Base-by-base conservation (phyloP, 2,113 vertebrate species). In the Emydura subglobosa region DNA sequence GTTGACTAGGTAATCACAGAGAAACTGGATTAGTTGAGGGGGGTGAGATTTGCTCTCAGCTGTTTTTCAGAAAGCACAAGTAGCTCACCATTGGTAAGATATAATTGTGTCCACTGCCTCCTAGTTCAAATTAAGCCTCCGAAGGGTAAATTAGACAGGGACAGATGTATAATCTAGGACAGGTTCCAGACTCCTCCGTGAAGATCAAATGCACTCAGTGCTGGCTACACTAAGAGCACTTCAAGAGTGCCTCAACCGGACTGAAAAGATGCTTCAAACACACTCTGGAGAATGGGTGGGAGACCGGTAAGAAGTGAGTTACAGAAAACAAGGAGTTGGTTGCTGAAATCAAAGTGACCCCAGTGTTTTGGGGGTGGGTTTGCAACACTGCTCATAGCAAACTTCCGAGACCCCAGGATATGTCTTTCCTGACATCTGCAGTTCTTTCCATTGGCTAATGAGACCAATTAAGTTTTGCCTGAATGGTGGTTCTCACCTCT, bases 61-160 rank as follows among this genome's bases (percentile, higher is more conserved):
- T 91, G 86, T 74, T 94, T 91, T 82, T 76, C 84, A 90, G 86
- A 92, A 91, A 7, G 42, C 82, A 79, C 83, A 95, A 95, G 31
- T 82, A 86, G 87, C 42, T 93, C 61, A 76, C 42, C 76, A 47
- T 68, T 54, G 25, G 14, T 34, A 57, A 7, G 19, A 65, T 82
- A 90, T 91, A 94, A 91, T 79, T 50, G 74, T 50, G 55, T 68
- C 34, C 81, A 80, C 83, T 92, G 82, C 61, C 78, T 96, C 61
- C 42, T 83, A 17, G 54, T 94, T 86, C 81, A 82, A 34, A 27
- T 86, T 79, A 72, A 72, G 50, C 24, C 88, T 81, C 21, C 51
- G n/a, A 90, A 86, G 84, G 65, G 82, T 82, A 93, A 86, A 95
- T 95, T 88, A 82, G 68, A 86, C 22, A 76, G 0, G 61, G 42